Evolutionary conservation across 2,113 vertebrate species (phyloP).

Genomic region (Accipiter virgatus): DNA sequence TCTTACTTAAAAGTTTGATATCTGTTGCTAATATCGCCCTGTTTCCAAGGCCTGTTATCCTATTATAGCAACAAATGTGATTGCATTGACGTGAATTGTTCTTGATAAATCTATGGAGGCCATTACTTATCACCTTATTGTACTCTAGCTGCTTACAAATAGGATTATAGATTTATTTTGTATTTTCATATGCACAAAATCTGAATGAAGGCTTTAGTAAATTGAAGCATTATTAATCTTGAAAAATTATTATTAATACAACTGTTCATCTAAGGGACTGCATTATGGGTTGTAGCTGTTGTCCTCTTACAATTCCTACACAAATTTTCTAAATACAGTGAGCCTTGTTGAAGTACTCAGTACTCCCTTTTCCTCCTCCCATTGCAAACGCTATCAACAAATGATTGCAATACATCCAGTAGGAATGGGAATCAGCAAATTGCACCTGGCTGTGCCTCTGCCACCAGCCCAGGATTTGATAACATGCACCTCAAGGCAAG

Average conservation of each 20-base stretch:
- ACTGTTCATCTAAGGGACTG: background rate
- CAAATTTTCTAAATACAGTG: background rate
- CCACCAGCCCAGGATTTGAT: background rate
- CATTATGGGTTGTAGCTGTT: background rate
- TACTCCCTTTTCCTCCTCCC: background rate
- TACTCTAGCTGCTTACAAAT: background rate
- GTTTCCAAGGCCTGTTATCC: background rate
- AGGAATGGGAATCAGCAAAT: background rate
- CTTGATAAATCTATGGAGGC: background rate
- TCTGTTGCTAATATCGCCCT: background rate
- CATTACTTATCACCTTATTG: background rate
- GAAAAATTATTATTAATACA: background rate
- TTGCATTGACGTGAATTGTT: background rate
- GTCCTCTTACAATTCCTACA: background rate
- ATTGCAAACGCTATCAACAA: background rate
- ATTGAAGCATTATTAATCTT: background rate
- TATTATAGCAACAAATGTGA: background rate
- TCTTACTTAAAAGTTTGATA: background rate
- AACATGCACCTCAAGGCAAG: background rate
- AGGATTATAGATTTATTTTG: background rate
- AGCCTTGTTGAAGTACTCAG: background rate
- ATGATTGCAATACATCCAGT: background rate
- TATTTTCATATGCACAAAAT: background rate
- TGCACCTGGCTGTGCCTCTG: background rate
- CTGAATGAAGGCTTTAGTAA: background rate